Evolutionary conservation across 2,888 invertebrate genomes (phyloP), one percentile per base, ranked within the genome.

Genomic region (Adela reaumurella): DNA sequence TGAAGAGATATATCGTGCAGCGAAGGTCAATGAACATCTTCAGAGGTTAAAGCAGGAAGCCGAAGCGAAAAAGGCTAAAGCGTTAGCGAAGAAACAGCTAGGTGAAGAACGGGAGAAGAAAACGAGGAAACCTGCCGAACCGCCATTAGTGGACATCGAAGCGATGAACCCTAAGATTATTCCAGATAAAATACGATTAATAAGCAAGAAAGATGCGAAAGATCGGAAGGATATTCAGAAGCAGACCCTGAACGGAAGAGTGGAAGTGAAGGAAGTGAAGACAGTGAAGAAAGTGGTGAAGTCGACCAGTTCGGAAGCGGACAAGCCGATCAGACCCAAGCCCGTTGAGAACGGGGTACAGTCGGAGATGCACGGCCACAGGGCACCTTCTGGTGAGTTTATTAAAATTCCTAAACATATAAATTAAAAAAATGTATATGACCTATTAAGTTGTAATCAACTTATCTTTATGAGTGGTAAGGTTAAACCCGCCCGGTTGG

Each of bases 1-100:
- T 51, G 74, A 74, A 42, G 72, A 74, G 47, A 58, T 64, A 35
- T 74, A 74, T 46, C 60, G 79, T 52, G 80, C 80, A 17, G 71
- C 81, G 17, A 83, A 82, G 57, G 74, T 81, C 0, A 79, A 73
- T 54, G 83, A 83, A 58, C 74, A 74, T 43, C 55, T 80, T 18
- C 73, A 74, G 65, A 67, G 69, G 55, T 58, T 77, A 50, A 73
- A 76, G 53, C 70, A 68, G 50, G 74, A 74, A 43, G 73, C 72
- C 49, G 80, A 76, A 52, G 52, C 62, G 45, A 70, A 74, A 55
- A 63, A 67, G 53, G 63, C 68, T 8, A 73, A 65, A 53, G 70
- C 67, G 47, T 51, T 65, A 19, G 61, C 65, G 1, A 77, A 67
- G 58, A 71, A 63, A 51, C 64, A 65, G 35, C 53, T 59, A 0